Evolutionary conservation across 2,113 vertebrate species (phyloP).

Genomic region (Pluvialis apricaria): DNA sequence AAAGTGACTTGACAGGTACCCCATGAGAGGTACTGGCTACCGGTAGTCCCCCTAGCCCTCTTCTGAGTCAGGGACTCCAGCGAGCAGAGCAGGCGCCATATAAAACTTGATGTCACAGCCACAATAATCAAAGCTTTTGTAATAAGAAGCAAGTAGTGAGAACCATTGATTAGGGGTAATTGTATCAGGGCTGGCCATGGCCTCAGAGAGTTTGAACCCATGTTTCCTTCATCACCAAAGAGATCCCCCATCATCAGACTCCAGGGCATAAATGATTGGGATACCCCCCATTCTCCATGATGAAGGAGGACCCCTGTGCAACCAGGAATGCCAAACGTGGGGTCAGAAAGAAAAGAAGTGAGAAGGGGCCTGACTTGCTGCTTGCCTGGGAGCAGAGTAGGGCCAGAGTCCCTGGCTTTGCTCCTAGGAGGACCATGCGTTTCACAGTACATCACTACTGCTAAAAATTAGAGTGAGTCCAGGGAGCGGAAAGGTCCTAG

Average conservation of each 20-base stretch:
- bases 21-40: fast-evolving
- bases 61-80: not conserved
- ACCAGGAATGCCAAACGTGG: fast-evolving
- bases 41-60: not conserved
- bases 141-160: not conserved
- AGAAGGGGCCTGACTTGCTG: not conserved
- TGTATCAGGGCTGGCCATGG: not conserved
- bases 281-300: not conserved
- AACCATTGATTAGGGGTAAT: not conserved
- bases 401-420: not conserved
- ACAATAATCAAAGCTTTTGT: not conserved
- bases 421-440: not conserved
- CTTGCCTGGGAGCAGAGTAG: not conserved
- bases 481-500: not conserved
- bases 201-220: not conserved
- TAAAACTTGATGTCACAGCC: not conserved
- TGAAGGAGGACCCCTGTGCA: not conserved
- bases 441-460: not conserved
- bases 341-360: not conserved
- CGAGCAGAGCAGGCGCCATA: not conserved
- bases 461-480: not conserved
- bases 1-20: not conserved
- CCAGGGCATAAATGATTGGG: not conserved
- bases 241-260: not conserved
- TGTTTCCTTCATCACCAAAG: not conserved